Evolutionary conservation across 2,113 vertebrate species (phyloP).

Genomic region (Tenebrosternarchus preto): DNA sequence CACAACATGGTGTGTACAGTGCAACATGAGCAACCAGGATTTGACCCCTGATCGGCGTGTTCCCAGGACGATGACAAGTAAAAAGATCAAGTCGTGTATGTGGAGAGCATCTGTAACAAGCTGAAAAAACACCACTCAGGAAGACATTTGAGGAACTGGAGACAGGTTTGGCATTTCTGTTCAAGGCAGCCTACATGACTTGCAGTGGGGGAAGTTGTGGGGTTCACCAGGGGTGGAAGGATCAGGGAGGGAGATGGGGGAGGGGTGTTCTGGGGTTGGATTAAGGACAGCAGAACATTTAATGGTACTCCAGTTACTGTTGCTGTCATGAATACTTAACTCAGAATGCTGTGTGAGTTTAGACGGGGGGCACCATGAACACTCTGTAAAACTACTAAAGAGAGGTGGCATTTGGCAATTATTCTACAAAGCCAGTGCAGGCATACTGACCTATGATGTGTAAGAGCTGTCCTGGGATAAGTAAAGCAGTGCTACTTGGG

Average conservation of each 20-base stretch:
- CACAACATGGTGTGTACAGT: neutral
- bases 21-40: neutral
- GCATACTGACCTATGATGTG: constrained; percentile 15
- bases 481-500: neutral
- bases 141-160: constrained; percentile 2
- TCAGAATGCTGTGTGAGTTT: neutral
- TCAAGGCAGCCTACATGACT: neutral
- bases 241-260: neutral
- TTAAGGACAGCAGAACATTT: constrained; percentile 2
- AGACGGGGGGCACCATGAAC: neutral
- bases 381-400: neutral
- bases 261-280: neutral
- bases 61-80: constrained; percentile 36
- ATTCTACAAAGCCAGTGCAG: constrained; percentile 15
- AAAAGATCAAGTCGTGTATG: constrained; percentile 41
- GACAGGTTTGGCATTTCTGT: constrained; percentile 1
- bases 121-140: constrained; percentile 29
- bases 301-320: neutral
- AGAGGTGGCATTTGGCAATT: constrained; percentile 34
- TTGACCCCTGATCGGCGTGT: neutral
- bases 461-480: neutral
- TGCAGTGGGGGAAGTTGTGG: neutral
- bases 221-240: neutral
- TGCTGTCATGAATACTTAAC: constrained; percentile 8
- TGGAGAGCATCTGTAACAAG: constrained; percentile 33